A percentile compares a stretch with the other conserved stretches of the same genome.
Conservation (phyloP, 2,888 invertebrate species). For the Halictus ligatus region DNA sequence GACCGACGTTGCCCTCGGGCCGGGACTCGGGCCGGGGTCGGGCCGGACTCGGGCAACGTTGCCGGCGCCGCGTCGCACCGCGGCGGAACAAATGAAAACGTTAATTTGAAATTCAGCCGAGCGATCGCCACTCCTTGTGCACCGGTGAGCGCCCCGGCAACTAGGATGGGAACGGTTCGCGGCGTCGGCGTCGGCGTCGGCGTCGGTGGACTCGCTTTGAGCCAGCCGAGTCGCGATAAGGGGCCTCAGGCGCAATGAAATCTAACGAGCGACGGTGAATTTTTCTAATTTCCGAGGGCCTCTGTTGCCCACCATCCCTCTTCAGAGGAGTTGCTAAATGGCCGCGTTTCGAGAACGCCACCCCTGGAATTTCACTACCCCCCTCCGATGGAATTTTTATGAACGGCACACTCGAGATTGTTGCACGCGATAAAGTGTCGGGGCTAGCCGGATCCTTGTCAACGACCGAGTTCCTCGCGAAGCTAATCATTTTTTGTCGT, state of each 20-base stretch:
- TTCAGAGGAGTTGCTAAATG: neutral
- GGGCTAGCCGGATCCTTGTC: neutral
- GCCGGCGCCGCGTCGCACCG: neutral
- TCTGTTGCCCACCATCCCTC: neutral
- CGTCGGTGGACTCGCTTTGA: neutral
- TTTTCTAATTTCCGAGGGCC: conserved; percentile 36
- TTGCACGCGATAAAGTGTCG: neutral
- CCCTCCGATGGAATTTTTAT: conserved; percentile 10
- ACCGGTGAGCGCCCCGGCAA: neutral
- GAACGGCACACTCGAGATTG: neutral
- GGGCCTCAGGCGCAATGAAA: conserved; percentile 19
- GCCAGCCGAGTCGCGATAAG: conserved; percentile 14
- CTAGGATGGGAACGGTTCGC: neutral
- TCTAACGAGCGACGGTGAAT: conserved; percentile 38
- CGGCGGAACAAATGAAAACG: conserved; percentile 50
- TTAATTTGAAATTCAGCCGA: conserved; percentile 58
- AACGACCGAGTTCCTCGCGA: neutral
- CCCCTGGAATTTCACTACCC: neutral
- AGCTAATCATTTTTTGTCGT: neutral
- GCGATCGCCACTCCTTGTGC: conserved; percentile 16
- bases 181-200: neutral
- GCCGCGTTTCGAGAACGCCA: neutral
- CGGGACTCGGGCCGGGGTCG: neutral
- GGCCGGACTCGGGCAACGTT: no score
- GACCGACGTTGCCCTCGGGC: neutral